Evolutionary conservation across 2,797 vertebrate species (phyloP).

Genomic region (Crenichthys baileyi): DNA sequence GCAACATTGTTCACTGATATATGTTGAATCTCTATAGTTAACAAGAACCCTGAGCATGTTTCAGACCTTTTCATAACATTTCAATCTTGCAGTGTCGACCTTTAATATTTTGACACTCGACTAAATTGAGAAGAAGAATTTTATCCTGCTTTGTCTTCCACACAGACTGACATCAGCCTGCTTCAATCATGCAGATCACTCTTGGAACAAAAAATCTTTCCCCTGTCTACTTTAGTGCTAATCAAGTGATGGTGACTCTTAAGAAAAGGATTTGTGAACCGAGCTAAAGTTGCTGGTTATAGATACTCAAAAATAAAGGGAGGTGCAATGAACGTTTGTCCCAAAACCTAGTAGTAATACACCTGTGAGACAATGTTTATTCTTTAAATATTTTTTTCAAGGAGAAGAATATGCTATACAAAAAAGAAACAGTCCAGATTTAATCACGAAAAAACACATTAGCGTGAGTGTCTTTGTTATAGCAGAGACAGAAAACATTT

Average conservation of each 20-base stretch:
- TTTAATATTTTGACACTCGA: constrained; percentile 78
- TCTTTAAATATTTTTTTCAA: background rate
- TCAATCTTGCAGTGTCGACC: constrained; percentile 77
- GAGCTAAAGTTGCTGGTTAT: constrained; percentile 29
- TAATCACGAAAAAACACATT: background rate
- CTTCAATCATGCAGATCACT: constrained; percentile 66
- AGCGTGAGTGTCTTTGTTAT: background rate
- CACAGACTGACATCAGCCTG: constrained; percentile 42
- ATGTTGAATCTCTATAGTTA: constrained; percentile 34
- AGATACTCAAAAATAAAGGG: constrained; percentile 6
- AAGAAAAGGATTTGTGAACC: constrained; percentile 35
- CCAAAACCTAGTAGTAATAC: constrained; percentile 9
- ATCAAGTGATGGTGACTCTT: constrained; percentile 31
- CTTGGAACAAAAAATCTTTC: constrained; percentile 25
- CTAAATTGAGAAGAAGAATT: constrained; percentile 61
- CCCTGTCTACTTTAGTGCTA: constrained; percentile 7
- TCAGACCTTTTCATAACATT: constrained; percentile 74
- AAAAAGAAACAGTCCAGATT: background rate
- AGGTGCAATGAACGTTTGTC: constrained; percentile 26
- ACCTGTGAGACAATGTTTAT: background rate
- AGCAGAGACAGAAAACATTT: background rate
- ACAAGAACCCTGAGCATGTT: constrained; percentile 65
- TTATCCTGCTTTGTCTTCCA: constrained; percentile 51
- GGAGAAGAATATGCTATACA: background rate
- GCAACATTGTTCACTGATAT: constrained; percentile 32